phyloP scores from a whole-genome alignment of 2,113 vertebrate genomes.

The Pangasianodon hypophthalmus region DNA sequence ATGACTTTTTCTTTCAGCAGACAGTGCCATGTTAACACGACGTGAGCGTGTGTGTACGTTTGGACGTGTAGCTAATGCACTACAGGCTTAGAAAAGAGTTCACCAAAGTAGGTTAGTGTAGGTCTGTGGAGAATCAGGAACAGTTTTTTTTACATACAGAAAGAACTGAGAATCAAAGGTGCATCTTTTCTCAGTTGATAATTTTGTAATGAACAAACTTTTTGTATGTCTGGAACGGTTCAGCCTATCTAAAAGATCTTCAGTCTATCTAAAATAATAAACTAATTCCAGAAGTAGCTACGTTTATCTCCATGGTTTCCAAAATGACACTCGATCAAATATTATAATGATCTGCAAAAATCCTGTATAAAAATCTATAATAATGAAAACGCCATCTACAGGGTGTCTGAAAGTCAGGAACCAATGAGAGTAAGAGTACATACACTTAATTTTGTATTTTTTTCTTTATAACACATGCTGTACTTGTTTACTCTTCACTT shows the following conservation, averaged over 20 bases:
- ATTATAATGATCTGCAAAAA: background rate
- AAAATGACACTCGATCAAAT: background rate
- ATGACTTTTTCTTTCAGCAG: background rate
- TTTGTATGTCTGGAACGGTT: background rate
- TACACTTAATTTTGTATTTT: background rate
- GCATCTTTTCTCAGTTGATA: background rate
- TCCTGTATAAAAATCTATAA: background rate
- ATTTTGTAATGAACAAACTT: background rate
- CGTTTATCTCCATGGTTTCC: background rate
- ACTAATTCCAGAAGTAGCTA: background rate
- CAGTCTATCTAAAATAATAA: background rate
- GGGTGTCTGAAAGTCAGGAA: background rate
- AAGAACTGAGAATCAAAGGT: background rate
- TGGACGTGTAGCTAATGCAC: slow-evolving; percentile 15
- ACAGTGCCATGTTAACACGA: slow-evolving; percentile 15
- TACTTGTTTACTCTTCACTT: background rate
- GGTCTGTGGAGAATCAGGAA: slow-evolving; percentile 15
- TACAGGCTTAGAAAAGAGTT: slow-evolving; percentile 4
- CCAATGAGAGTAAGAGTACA: background rate
- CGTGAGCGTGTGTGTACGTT: slow-evolving; percentile 13
- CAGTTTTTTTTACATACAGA: background rate
- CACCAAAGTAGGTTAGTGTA: background rate
- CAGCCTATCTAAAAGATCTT: background rate
- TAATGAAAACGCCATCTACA: background rate
- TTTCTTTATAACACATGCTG: background rate